Conservation (phyloP, 2,113 vertebrate genomes). For the Dasyprocta punctata region DNA sequence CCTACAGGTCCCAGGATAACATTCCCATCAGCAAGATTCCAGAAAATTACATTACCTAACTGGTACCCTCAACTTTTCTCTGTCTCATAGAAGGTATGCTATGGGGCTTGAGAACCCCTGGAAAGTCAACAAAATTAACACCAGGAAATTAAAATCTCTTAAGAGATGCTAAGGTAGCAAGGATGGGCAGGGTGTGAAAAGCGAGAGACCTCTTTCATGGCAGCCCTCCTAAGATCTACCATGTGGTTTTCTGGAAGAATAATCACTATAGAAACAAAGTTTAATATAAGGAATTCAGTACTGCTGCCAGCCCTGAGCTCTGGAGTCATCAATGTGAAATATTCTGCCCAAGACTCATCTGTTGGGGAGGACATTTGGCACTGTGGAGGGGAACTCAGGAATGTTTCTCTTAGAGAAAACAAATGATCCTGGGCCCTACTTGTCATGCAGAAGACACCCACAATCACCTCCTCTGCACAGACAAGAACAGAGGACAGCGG, state of each 20-base stretch:
- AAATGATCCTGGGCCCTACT: not conserved
- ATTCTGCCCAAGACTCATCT: not conserved
- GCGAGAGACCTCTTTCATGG: not conserved
- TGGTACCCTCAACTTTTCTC: not conserved
- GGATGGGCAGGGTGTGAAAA: not conserved
- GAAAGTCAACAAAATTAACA: not conserved
- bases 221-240: not conserved
- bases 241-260: not conserved
- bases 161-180: not conserved
- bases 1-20: not conserved
- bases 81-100: not conserved
- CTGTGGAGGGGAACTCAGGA: not conserved
- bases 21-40: not conserved
- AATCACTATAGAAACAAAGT: conserved; percentile 44
- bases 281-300: conserved; percentile 64
- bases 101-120: not conserved
- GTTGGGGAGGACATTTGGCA: not conserved
- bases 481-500: not conserved
- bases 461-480: not conserved
- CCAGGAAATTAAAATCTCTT: not conserved
- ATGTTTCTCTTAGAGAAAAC: conserved; percentile 39
- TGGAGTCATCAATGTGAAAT: conserved; percentile 51
- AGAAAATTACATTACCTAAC: not conserved
- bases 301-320: not conserved
- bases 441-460: not conserved